Percentiles rank a stretch among this genome's conserved stretches.
Evolutionary conservation across 1,140 invertebrate species (phyloP).

Genomic region (Platorchestia sp.): DNA sequence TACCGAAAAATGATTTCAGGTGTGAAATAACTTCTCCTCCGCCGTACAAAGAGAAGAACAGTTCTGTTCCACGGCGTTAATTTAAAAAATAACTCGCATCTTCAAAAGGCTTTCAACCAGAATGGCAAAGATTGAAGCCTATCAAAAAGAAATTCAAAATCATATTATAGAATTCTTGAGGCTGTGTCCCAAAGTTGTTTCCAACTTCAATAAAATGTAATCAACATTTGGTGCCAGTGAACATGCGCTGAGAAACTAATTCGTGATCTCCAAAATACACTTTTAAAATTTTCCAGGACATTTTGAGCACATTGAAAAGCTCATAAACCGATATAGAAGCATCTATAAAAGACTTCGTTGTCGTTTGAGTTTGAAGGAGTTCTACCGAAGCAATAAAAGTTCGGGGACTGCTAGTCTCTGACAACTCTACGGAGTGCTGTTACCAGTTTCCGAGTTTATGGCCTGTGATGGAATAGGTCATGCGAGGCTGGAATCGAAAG

Average conservation of each 20-base stretch:
- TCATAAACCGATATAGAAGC: neutral
- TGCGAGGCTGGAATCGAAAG: neutral
- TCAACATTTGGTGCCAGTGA: neutral
- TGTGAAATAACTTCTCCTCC: no score
- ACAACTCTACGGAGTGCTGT: neutral
- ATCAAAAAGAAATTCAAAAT: no score
- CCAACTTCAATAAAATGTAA: neutral
- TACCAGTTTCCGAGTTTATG: neutral
- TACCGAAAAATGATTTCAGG: no score
- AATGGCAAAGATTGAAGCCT: no score
- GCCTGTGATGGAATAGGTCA: neutral
- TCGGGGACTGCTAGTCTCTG: neutral
- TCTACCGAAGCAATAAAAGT: neutral
- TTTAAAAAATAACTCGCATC: no score
- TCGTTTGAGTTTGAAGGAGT: neutral
- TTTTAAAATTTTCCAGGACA: neutral
- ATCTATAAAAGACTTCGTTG: neutral
- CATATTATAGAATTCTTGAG: no score
- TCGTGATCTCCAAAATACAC: neutral
- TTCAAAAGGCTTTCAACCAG: no score
- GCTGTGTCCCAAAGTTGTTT: neutral
- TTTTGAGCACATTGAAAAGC: neutral
- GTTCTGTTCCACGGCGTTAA: no score
- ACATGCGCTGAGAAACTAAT: neutral
- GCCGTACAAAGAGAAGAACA: no score